A percentile compares a stretch with the other conserved stretches of the same genome.
phyloP scores from a whole-genome alignment of 2,888 invertebrate species.

The Mimachlamys varia region DNA sequence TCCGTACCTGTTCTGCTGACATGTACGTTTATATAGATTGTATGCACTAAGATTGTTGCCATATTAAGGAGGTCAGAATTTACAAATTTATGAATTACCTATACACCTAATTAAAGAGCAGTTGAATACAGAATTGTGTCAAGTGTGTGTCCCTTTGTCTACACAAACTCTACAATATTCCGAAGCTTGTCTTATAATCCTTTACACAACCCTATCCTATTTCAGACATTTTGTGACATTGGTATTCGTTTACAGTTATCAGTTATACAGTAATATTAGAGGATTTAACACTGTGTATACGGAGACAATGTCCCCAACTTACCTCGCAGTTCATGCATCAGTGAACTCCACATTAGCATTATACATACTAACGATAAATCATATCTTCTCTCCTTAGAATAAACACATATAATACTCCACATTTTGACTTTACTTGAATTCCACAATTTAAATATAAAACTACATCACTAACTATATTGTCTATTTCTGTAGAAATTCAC shows the following conservation, averaged over 20 bases:
- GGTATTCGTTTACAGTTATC: neutral
- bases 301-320: neutral
- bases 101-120: neutral
- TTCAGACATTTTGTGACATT: slow-evolving; percentile 11
- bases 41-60: neutral
- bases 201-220: neutral
- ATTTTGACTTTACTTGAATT: neutral
- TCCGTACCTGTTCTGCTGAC: no score
- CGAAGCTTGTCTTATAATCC: neutral
- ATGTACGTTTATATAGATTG: neutral
- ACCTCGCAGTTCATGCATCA: slow-evolving; percentile 18
- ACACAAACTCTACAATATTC: neutral
- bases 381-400: slow-evolving; percentile 12
- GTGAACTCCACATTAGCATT: slow-evolving; percentile 1
- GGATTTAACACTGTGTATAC: neutral
- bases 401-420: slow-evolving; percentile 8
- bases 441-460: neutral
- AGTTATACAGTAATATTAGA: neutral
- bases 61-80: neutral
- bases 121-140: neutral
- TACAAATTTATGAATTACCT: neutral
- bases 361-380: neutral
- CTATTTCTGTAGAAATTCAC: neutral
- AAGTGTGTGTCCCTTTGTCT: neutral
- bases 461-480: neutral